Evolutionary conservation across 2,113 vertebrate genomes (phyloP).

Genomic region (Tursiops truncatus): DNA sequence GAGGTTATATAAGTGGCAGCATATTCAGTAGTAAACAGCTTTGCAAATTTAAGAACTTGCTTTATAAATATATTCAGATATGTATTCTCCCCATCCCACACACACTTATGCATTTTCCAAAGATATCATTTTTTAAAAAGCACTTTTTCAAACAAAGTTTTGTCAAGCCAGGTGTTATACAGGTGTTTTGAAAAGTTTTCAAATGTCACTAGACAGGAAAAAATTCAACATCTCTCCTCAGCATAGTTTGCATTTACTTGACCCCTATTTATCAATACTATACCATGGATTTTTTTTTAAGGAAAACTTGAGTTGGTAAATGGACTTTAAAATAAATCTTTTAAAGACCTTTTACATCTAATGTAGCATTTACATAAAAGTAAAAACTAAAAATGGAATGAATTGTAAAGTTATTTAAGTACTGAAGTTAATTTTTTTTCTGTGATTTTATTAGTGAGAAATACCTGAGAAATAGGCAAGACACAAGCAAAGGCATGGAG

Average conservation of each 20-base stretch:
- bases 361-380: slow-evolving; percentile 24
- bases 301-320: slow-evolving; percentile 5
- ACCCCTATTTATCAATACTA: background rate
- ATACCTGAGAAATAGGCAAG: slow-evolving; percentile 2
- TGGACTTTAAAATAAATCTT: slow-evolving; percentile 42
- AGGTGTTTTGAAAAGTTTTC: slow-evolving; percentile 35
- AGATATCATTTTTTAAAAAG: background rate
- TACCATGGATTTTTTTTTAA: background rate
- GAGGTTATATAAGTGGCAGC: background rate
- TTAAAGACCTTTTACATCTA: slow-evolving; percentile 16
- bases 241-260: background rate
- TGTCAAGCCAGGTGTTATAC: background rate
- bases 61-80: slow-evolving; percentile 33
- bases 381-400: slow-evolving; percentile 45
- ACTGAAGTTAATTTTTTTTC: background rate
- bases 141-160: slow-evolving; percentile 28
- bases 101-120: background rate
- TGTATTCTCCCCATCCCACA: background rate
- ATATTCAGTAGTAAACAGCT: background rate
- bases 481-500: background rate
- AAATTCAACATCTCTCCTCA: background rate
- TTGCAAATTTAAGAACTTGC: slow-evolving; percentile 26
- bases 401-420: slow-evolving; percentile 13
- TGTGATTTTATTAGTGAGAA: slow-evolving; percentile 6
- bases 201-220: background rate